Evolutionary conservation across 35 echinoderm and acorn worm genomes (phyloP), one percentile per base, ranked within the genome.

Genomic region (Anneissia japonica): DNA sequence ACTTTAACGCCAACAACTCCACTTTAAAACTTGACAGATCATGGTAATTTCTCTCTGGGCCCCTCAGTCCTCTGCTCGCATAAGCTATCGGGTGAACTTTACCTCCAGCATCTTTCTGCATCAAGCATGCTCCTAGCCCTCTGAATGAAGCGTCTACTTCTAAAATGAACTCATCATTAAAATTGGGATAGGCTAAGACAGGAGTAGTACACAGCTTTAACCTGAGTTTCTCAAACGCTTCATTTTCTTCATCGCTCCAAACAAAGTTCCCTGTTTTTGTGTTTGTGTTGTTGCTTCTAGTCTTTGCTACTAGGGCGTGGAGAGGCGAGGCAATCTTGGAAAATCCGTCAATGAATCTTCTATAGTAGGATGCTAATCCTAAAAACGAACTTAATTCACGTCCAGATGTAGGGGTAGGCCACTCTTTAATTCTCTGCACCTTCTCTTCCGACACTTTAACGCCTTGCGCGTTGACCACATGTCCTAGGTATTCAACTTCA

Each of bases 1-100:
- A 91, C n/a, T 89, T 91, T 5, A 91, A 46, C 7, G 85, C 90
- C 32, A 78, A 46, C 5, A 92, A 38, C 84, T 92, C 90, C 34
- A 92, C 26, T 36, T n/a, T n/a, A n/a, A n/a, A n/a, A n/a, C n/a
- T n/a, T n/a, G n/a, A n/a, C n/a, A n/a, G n/a, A n/a, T n/a, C n/a
- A n/a, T n/a, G n/a, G n/a, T n/a, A n/a, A n/a, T n/a, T n/a, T n/a
- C n/a, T n/a, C n/a, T n/a, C 79, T 23, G 35, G 23, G 35, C 79
- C 26, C 13, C 26, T 84, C 72, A 90, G 39, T n/a, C 31, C 46
- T 32, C 36, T 84, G 39, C 88, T 90, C 19, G 88, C 88, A 77
- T 37, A 90, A 31, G 37, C 37, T 11, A 90, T 46, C 10, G 82
- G 79, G 43, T 56, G 40, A 28, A 39, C 12, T 34, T 89, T 82